Percentiles rank a stretch among this genome's conserved stretches.
phyloP scores from a whole-genome alignment of 1,140 invertebrate genomes.

The Leptonema lineaticorne region DNA sequence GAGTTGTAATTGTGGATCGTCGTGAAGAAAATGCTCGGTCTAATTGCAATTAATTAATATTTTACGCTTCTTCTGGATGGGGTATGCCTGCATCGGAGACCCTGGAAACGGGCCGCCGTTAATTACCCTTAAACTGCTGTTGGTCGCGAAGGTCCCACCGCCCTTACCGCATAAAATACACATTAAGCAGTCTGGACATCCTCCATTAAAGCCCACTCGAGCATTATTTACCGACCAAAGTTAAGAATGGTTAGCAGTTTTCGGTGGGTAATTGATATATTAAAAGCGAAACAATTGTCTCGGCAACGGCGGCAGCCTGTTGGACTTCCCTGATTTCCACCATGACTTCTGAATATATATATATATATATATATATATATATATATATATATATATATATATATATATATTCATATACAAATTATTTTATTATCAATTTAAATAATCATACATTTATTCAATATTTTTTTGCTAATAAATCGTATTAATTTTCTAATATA shows the following conservation, averaged over 20 bases:
- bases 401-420: not conserved
- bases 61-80: not conserved
- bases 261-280: conserved; percentile 3
- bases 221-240: not conserved
- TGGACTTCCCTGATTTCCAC: not conserved
- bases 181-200: conserved; percentile 24
- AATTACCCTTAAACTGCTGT: conserved; percentile 23
- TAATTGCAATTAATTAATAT: conserved; percentile 5
- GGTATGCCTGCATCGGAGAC: not conserved
- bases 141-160: not conserved
- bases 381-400: not conserved
- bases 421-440: no score
- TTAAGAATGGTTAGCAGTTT: not conserved
- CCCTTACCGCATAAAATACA: conserved; percentile 9
- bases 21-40: no score
- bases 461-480: no score
- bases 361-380: not conserved
- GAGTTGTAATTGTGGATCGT: no score
- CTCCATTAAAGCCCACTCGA: conserved; percentile 8
- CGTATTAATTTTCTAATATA: not conserved
- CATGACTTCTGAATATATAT: not conserved
- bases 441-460: no score
- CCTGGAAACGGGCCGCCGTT: not conserved
- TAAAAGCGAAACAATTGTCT: not conserved
- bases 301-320: not conserved